Base-by-base conservation (phyloP, 2,797 vertebrate species). In the Varecia variegata region DNA sequence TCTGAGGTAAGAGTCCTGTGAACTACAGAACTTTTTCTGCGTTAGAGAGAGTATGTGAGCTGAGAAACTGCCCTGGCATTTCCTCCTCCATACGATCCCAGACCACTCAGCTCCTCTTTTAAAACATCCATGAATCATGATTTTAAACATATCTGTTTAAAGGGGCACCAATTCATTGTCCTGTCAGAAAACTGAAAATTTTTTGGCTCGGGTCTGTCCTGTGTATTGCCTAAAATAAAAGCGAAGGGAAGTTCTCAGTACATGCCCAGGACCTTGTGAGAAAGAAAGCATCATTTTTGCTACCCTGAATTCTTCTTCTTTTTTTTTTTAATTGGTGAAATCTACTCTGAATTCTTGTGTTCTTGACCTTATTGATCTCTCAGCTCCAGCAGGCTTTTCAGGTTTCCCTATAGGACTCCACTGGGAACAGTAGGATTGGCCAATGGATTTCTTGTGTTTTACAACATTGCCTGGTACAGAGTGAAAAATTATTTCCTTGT, bases 401-500 rank as follows among this genome's bases (percentile, higher is more conserved):
- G 14, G 60, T 58, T 25, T 30, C 20, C 9, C 25, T 32, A 7
- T 7, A 25, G 54, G 73, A 40, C 2, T 38, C 9, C 30, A 18
- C 3, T 56, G 52, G 4, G 3, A 82, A 12, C 5, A 25, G 40
- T 4, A 67, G 21, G 11, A 52, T 9, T 91, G 43, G 38, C 15
- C 18, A 21, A 12, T 38, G 15, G 14, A 73, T 52, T 80, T 88
- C 79, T 89, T 52, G 9, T 20, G 18, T 47, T 94, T 88, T 52
- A 25, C 6, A 76, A 27, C 67, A 23, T n/a, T 89, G 14, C 8
- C n/a, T 45, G 35, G 60, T 73, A 58, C 38, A 12, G 18, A 40
- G 9, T 40, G 14, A 21, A 70, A 60, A 60, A 38, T 90, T 82
- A 86, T 81, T 74, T 85, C 11, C 23, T 67, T 90, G 13, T 68